Evolutionary conservation across 1,140 invertebrate genomes (phyloP), one percentile per base, ranked within the genome.

Genomic region (Condylostylus longicornis): DNA sequence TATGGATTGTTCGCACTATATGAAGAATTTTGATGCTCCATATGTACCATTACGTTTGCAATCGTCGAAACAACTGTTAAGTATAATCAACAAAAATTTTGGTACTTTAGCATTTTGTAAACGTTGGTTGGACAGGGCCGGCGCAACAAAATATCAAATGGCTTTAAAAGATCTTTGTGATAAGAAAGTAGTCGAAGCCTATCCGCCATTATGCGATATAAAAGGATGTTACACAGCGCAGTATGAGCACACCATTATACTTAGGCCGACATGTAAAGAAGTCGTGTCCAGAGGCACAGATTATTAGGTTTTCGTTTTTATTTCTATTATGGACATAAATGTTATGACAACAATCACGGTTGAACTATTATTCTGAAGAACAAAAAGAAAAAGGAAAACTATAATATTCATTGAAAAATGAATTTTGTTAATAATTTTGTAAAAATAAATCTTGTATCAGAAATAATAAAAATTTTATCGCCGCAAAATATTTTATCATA

Each of bases 211-310:
- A 15, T 98, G 93, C 58, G 96, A 99, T 60, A 74, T 88, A 19
- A 96, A 94, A 61, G 95, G 95, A 39, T 94, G 83, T 59, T 99
- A 98, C 63, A 99, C 95, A 0, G 96, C 96, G 32, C 96, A 99
- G 64, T 99, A 88, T 61, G 96, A 99, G 62, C 96, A 99, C 63
- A 99, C 96, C 1, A 88, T 99, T 50, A 75, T 99, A 31, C 68
- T 99, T 31, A 71, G 95, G 51, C 95, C 96, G 10, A 97, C 94
- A 0, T 98, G 93, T 68, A 99, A 99, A 65, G 96, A 99, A 68
- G 77, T 98, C 5, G 79, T 98, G 17, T 95, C 88, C 10, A 75
- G 93, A 40, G 95, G 95, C 34, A 82, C 87, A 38, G 95, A 99
- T 63, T 98, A 97, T 62, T 98, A 6, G 12, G 22, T 12, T 23